Conservation (phyloP, 2,113 vertebrate genomes). For the Bothrops jararaca region DNA sequence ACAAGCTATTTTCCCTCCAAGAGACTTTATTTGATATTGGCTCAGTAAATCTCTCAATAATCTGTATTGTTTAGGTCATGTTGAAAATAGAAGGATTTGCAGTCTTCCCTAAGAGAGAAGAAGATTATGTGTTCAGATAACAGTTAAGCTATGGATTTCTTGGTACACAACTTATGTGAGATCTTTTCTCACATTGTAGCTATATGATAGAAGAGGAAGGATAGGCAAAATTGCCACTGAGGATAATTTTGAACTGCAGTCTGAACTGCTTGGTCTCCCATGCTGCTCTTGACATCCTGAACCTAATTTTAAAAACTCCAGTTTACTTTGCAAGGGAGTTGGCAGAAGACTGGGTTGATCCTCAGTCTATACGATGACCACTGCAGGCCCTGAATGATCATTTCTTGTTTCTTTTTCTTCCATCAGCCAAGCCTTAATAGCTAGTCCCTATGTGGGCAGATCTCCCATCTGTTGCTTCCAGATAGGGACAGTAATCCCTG, state of each 20-base stretch:
- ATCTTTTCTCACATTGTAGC: neutral
- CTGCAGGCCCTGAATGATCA: neutral
- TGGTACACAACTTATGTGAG: neutral
- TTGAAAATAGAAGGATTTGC: neutral
- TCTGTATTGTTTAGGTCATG: neutral
- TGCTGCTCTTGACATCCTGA: neutral
- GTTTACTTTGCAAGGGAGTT: neutral
- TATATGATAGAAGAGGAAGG: neutral
- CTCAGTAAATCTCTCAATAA: neutral
- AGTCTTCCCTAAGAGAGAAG: neutral
- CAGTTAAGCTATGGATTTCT: neutral
- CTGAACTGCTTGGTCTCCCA: neutral
- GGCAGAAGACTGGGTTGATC: neutral
- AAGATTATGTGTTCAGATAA: neutral
- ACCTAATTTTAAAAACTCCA: neutral
- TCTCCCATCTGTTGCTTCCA: neutral
- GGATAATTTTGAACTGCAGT: neutral
- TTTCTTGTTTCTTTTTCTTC: neutral
- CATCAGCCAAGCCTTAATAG: neutral
- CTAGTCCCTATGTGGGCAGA: neutral
- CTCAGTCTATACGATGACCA: neutral
- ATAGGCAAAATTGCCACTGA: neutral
- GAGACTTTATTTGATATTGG: neutral
- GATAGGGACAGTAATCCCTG: neutral
- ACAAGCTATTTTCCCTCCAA: neutral